phyloP scores from a whole-genome alignment of 1,140 invertebrate genomes.

The Hypsibius dujardini region DNA sequence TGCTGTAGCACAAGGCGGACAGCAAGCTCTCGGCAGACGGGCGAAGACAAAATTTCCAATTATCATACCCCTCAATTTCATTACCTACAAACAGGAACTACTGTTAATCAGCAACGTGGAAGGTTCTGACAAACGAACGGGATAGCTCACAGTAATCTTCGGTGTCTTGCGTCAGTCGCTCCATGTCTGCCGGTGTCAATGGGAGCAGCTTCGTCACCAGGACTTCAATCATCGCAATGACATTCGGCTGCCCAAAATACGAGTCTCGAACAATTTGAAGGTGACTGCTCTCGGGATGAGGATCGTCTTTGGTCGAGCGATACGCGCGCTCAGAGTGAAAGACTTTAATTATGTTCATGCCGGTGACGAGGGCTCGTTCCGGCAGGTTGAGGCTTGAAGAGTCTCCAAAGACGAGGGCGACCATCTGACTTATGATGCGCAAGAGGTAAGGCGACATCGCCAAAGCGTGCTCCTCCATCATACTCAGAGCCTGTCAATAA shows the following conservation, averaged over 20 bases:
- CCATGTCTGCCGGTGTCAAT: background rate
- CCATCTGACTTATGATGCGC: background rate
- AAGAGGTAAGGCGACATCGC: background rate
- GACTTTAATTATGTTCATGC: slow-evolving; percentile 11
- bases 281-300: no score
- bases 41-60: slow-evolving; percentile 5
- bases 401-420: slow-evolving; percentile 4
- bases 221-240: background rate
- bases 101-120: background rate
- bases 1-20: slow-evolving; percentile 1
- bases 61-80: background rate
- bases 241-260: background rate
- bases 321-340: slow-evolving; percentile 2
- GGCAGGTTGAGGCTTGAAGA: background rate
- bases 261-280: background rate
- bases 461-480: slow-evolving; percentile 12
- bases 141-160: background rate
- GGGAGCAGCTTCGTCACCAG: background rate
- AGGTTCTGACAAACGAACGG: background rate
- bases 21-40: background rate
- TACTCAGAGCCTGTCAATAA: background rate
- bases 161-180: background rate
- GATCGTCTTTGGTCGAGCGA: background rate
- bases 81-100: background rate
- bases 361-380: background rate